phyloP scores from a whole-genome alignment of 2,113 vertebrate species.

The Dolichotis patagonum region DNA sequence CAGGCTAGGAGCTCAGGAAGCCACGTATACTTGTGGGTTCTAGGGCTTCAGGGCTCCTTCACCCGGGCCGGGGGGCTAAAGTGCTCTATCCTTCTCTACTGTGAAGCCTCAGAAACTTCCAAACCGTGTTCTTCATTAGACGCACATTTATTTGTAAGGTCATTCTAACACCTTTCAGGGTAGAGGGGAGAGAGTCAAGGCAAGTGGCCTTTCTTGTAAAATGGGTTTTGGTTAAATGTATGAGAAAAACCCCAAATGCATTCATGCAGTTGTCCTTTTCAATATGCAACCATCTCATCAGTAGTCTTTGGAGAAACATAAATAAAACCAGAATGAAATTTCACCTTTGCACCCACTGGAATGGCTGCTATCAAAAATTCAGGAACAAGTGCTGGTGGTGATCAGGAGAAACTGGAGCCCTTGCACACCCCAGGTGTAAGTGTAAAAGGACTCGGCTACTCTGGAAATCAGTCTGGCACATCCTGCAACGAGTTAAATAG shows the following conservation, averaged over 20 bases:
- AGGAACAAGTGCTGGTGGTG: neutral
- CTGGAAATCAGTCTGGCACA: neutral
- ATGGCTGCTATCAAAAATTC: neutral
- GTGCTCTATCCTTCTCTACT: neutral
- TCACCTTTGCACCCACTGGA: neutral
- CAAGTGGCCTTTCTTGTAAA: neutral
- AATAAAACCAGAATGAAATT: slow-evolving; percentile 8
- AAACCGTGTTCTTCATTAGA: neutral
- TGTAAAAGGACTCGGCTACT: neutral
- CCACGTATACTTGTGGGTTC: neutral
- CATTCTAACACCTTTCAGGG: neutral
- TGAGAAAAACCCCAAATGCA: slow-evolving; percentile 1
- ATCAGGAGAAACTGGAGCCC: accelerated
- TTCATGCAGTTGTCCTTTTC: neutral
- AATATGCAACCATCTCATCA: neutral
- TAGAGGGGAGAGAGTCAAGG: neutral
- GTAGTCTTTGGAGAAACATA: slow-evolving; percentile 4
- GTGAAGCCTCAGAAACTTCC: neutral
- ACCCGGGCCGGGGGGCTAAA: neutral
- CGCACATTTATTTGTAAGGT: neutral
- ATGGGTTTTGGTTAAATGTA: neutral
- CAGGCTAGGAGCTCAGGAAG: neutral
- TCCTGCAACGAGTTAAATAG: neutral
- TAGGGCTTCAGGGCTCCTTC: neutral
- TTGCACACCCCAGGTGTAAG: neutral